Conservation (phyloP, 2,113 vertebrate species). For the Cebidichthys violaceus region DNA sequence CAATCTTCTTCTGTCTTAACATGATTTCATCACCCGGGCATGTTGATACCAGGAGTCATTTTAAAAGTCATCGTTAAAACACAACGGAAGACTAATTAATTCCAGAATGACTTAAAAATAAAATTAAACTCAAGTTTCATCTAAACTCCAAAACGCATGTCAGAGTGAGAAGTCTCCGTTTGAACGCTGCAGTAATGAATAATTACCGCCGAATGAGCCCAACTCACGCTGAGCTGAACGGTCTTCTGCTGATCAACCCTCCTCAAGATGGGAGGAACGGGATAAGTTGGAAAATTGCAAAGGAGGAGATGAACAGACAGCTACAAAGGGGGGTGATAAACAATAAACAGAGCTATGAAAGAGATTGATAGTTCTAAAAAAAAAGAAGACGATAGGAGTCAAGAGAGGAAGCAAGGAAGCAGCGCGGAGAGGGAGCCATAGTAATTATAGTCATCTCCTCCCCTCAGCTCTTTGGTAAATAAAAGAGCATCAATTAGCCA, state of each 20-base stretch:
- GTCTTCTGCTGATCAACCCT: slow-evolving; percentile 45
- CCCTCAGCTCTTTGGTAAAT: slow-evolving; percentile 62
- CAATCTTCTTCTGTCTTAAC: not conserved
- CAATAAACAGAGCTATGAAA: slow-evolving; percentile 41
- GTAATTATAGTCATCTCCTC: slow-evolving; percentile 61
- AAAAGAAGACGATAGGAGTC: slow-evolving; percentile 6
- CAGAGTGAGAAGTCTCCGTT: slow-evolving; percentile 34
- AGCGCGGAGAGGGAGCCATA: slow-evolving; percentile 21
- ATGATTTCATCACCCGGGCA: not conserved
- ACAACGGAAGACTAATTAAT: slow-evolving; percentile 17
- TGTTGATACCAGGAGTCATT: slow-evolving; percentile 4
- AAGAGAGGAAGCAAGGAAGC: slow-evolving; percentile 15
- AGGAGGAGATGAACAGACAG: slow-evolving; percentile 37
- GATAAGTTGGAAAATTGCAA: slow-evolving; percentile 24
- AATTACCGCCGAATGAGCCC: slow-evolving; percentile 42
- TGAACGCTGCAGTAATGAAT: slow-evolving; percentile 54
- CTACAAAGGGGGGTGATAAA: slow-evolving; percentile 20
- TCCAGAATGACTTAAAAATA: slow-evolving; percentile 23
- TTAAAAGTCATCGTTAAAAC: slow-evolving; percentile 9
- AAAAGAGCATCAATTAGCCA: slow-evolving; percentile 66
- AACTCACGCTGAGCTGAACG: slow-evolving; percentile 42
- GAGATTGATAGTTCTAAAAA: slow-evolving; percentile 24
- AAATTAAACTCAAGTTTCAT: slow-evolving; percentile 23
- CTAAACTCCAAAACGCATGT: slow-evolving; percentile 19
- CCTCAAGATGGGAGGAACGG: slow-evolving; percentile 28